Evolutionary conservation across 2,113 vertebrate genomes (phyloP).

Genomic region (Cnemophilus loriae): DNA sequence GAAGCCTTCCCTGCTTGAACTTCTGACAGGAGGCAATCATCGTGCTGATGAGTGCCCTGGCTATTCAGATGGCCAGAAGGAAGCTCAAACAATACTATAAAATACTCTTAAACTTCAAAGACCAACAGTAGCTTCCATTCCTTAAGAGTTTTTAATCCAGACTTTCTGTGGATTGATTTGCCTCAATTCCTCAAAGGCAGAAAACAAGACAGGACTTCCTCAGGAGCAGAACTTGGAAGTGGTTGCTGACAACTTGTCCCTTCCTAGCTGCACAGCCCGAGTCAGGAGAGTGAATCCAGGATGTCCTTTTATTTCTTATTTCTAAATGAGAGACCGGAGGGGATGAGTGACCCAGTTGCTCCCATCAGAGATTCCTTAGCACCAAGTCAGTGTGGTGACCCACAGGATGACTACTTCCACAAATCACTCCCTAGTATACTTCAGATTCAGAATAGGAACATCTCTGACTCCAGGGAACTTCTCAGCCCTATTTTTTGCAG

Average conservation of each 20-base stretch:
- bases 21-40: background rate
- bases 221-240: background rate
- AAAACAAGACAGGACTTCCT: background rate
- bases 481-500: background rate
- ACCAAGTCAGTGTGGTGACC: background rate
- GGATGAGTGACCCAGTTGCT: background rate
- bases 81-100: background rate
- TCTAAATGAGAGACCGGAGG: background rate
- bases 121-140: background rate
- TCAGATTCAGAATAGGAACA: background rate
- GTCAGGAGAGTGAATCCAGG: background rate
- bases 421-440: background rate
- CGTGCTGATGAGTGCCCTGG: fast-evolving
- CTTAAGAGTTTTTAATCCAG: background rate
- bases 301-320: background rate
- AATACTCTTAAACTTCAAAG: background rate
- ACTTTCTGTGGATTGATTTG: background rate
- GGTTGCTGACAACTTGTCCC: background rate
- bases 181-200: background rate
- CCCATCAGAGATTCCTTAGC: background rate
- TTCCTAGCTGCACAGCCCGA: background rate
- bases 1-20: background rate
- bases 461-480: background rate
- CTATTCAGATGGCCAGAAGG: background rate
- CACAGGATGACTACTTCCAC: background rate